Evolutionary conservation across 2,113 vertebrate species (phyloP).

Genomic region (Coptodon rendalli): DNA sequence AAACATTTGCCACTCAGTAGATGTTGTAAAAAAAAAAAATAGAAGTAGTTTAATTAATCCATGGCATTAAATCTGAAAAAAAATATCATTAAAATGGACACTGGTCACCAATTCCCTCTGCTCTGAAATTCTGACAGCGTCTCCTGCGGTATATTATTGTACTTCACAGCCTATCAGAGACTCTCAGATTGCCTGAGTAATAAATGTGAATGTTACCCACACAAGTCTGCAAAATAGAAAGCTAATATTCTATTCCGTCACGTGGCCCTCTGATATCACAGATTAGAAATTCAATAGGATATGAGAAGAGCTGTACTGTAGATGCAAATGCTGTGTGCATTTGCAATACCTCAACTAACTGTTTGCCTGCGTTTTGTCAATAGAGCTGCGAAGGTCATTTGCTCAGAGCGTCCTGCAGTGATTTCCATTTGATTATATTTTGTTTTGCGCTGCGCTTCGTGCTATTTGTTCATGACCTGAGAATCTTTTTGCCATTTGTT

Average conservation of each 20-base stretch:
- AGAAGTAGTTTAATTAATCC: background rate
- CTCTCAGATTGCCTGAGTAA: background rate
- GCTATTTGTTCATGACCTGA: constrained; percentile 24
- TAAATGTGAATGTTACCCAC: constrained; percentile 19
- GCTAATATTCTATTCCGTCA: constrained; percentile 36
- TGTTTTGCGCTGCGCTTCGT: constrained; percentile 7
- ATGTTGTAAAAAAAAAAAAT: background rate
- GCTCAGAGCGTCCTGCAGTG: constrained; percentile 37
- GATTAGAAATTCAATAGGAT: constrained; percentile 40
- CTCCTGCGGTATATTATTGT: background rate
- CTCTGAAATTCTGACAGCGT: background rate
- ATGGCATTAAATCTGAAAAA: background rate
- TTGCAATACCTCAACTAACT: constrained; percentile 15
- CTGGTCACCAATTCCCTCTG: background rate
- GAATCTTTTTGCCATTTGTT: constrained; percentile 37
- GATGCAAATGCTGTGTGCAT: constrained; percentile 42
- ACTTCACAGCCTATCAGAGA: background rate
- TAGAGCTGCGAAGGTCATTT: constrained; percentile 54
- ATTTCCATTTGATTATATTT: constrained; percentile 56
- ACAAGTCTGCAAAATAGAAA: constrained; percentile 13
- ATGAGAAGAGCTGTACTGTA: constrained; percentile 14
- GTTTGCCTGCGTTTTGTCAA: constrained; percentile 38
- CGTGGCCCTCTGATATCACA: constrained; percentile 21
- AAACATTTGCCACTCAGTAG: background rate
- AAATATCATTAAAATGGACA: background rate